Conservation (phyloP, 2,888 invertebrate genomes). For the Acrobasis suavella region DNA sequence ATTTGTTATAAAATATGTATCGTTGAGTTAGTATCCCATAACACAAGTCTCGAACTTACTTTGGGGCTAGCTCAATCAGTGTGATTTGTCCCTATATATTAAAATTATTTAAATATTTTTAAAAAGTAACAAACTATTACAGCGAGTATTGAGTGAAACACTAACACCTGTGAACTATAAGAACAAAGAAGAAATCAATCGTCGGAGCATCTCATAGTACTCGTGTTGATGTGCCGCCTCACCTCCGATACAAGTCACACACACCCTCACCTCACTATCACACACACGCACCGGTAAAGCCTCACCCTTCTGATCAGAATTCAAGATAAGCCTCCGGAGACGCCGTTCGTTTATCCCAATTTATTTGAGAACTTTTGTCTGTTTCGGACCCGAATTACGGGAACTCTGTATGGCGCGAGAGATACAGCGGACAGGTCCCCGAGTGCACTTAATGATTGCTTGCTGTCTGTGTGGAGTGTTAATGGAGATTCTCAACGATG, state of each 20-base stretch:
- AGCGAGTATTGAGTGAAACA: no score
- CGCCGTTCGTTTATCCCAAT: slow-evolving; percentile 17
- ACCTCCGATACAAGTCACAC: neutral
- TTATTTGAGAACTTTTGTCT: slow-evolving; percentile 17
- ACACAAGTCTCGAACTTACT: no score
- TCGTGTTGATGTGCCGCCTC: neutral
- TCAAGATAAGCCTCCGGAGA: slow-evolving; percentile 6
- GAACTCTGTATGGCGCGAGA: neutral
- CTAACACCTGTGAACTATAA: neutral
- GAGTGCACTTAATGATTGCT: neutral
- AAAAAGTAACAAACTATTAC: no score
- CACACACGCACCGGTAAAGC: neutral
- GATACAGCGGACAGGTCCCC: neutral
- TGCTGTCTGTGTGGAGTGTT: no score
- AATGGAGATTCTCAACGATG: no score
- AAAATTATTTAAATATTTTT: no score
- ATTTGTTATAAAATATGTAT: no score
- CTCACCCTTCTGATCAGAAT: slow-evolving; percentile 9
- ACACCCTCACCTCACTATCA: neutral
- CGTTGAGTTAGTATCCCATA: no score
- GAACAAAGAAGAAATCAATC: slow-evolving; percentile 6
- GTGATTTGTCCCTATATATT: no score
- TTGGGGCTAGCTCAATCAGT: no score
- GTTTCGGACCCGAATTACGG: slow-evolving; percentile 9
- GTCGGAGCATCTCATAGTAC: neutral